Base-by-base conservation (phyloP, 2,113 vertebrate species). In the Equus quagga region DNA sequence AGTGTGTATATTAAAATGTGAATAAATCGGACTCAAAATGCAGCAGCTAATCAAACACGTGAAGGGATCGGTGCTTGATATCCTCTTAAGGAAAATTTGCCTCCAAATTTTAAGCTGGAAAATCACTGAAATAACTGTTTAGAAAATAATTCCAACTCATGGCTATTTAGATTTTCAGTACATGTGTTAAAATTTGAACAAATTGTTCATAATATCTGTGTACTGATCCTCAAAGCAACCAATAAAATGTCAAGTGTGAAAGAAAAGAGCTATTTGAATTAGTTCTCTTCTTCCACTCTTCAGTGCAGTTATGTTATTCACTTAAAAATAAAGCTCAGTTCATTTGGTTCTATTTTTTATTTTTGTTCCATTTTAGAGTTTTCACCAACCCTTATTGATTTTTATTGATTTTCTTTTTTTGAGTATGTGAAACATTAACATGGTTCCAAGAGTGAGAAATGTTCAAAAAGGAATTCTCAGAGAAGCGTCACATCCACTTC, bases 391-490 rank as follows among this genome's bases (percentile, higher is more conserved):
- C 24, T 92, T 86, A 14, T 54, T 80, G 33, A 89, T 80, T 85
- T 88, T 88, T 41, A 82, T 36, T 93, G 19, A 56, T 92, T 89
- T 58, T 88, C 70, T 89, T 56, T 49, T 69, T 82, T n/a, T 86
- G n/a, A 67, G 7, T 72, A 23, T 67, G n/a, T 69, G 33, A 73
- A 96, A 81, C 19, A 85, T 82, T 87, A 85, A 62, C 26, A 72
- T 58, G 9, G 10, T 46, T 86, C 14, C 31, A 64, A 92, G 72
- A 64, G 13, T 76, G 80, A 76, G 78, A 92, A 94, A 78, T 93
- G 26, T 87, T 92, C 13, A 44, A 72, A 93, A 44, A 83, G 8
- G 33, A 91, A 75, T 60, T 51, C 28, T 95, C 23, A 58, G 62
- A 87, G n/a, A 89, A 95, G 33, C 67, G 5, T 84, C 41, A 84